Conservation (phyloP, 2,888 invertebrate species). For the Anodontia alba region DNA sequence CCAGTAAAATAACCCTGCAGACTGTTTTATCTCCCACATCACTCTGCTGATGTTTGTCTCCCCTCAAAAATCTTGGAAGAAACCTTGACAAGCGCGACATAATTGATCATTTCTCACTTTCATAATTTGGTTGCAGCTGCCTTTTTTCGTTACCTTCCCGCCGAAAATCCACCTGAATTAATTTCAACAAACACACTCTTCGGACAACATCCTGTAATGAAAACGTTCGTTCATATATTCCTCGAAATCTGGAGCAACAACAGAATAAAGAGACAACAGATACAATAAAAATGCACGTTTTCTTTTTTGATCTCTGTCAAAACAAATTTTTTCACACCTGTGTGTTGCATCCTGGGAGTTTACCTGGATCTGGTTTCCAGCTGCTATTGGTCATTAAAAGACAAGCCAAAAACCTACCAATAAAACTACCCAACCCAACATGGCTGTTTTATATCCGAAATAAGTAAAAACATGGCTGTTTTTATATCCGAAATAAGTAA, state of each 20-base stretch:
- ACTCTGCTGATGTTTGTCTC: slow-evolving; percentile 64
- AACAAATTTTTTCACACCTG: slow-evolving; percentile 15
- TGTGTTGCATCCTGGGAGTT: slow-evolving; percentile 12
- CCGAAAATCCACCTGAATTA: neutral
- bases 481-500: too few relatives aligned
- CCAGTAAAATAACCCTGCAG: slow-evolving; percentile 73
- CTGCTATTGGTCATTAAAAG: too few relatives aligned
- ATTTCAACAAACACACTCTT: too few relatives aligned
- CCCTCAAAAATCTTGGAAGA: slow-evolving; percentile 75
- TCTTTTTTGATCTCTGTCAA: slow-evolving; percentile 9
- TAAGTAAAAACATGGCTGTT: too few relatives aligned
- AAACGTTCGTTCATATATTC: neutral
- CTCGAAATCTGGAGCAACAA: neutral
- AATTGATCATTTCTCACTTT: neutral
- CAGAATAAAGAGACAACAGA: neutral
- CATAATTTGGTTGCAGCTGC: too few relatives aligned
- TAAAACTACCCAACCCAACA: too few relatives aligned
- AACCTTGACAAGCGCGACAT: slow-evolving; percentile 72
- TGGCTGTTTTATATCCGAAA: too few relatives aligned
- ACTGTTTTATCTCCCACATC: slow-evolving; percentile 63
- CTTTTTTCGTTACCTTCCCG: neutral
- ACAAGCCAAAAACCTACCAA: too few relatives aligned
- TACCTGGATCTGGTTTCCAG: slow-evolving; percentile 2
- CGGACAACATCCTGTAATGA: too few relatives aligned
- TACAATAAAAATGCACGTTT: neutral